These are phyloP conservation scores for Pseudoips prasinana DNA, from an alignment of 2,888 invertebrate genomes.

Conservation along the genomic window DNA sequence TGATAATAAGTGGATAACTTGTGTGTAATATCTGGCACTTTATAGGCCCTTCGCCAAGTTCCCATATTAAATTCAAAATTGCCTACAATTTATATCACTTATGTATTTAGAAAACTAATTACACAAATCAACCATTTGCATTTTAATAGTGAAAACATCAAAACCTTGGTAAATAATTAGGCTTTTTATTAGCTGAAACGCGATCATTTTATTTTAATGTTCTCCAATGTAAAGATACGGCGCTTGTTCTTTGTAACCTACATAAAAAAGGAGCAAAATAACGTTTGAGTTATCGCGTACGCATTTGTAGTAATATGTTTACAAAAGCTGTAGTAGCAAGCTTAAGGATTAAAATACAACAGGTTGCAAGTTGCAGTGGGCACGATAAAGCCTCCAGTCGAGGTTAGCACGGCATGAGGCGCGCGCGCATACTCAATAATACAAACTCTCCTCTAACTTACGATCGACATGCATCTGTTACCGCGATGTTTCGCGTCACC, in stretches of 20 bases:
- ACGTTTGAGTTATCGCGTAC: constrained; percentile 23
- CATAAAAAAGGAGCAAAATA: too few relatives aligned
- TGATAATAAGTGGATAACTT: constrained; percentile 32
- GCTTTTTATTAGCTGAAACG: too few relatives aligned
- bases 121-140: too few relatives aligned
- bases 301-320: constrained; percentile 55
- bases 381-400: constrained; percentile 74
- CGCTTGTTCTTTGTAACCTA: constrained; percentile 5
- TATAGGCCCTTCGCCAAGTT: constrained; percentile 6
- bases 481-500: constrained; percentile 30
- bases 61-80: constrained; percentile 5
- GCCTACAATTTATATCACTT: too few relatives aligned
- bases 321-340: constrained; percentile 58
- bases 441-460: constrained; percentile 28
- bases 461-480: constrained; percentile 24
- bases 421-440: constrained; percentile 60
- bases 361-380: constrained; percentile 67
- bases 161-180: too few relatives aligned
- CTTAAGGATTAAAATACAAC: constrained; percentile 69
- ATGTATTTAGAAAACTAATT: too few relatives aligned
- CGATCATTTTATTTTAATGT: too few relatives aligned
- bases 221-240: constrained; percentile 9
- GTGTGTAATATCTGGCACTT: constrained; percentile 18
- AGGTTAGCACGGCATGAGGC: constrained; percentile 62
- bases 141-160: too few relatives aligned